Evolutionary conservation across 2,113 vertebrate species (phyloP), one percentile per base, ranked within the genome.

Genomic region (Lanius collurio): DNA sequence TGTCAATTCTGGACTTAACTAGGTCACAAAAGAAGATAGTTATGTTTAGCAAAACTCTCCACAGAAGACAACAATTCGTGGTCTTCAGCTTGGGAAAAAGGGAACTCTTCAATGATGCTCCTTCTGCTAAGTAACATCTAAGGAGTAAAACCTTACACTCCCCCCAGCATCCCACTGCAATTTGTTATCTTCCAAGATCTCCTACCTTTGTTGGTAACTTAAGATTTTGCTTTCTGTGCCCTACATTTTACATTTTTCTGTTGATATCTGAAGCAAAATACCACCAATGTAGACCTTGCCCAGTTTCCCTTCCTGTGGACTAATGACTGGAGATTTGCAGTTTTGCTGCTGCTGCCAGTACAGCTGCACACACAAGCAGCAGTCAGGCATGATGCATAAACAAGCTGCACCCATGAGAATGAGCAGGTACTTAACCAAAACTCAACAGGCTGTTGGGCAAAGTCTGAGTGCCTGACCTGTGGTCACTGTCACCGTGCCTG

Each of bases 401-500:
- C 0, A 3, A 87, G 35, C 52, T 9, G 30, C 26, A 79, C 18
- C 41, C 3, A 1, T 0, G 2, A 75, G 60, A 74, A 78, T 1
- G 1, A 71, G 52, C 3, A 79, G 35, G 16, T 20, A 47, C 30
- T 60, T 21, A 67, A 73, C n/a, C 39, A 69, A 74, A 83, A 44
- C 22, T 39, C 30, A 73, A 3, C 49, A 64, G 53, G 35, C 18
- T 3, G 1, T 0, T 47, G 53, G 13, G 50, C 19, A 33, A 73
- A 39, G 42, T 5, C 59, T n/a, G 63, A 1, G 44, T 4, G 14
- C 26, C 41, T 47, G 42, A 50, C 41, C 35, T 22, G 28, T 13
- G 41, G 35, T 27, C 33, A 35, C 33, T 77, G 50, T 7, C 39
- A 30, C 52, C 15, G 18, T 14, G 41, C n/a, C 56, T 33, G 23